These are phyloP conservation scores for Cyprinodon tularosa DNA, from an alignment of 2,113 vertebrate species.

Conservation along the genomic window DNA sequence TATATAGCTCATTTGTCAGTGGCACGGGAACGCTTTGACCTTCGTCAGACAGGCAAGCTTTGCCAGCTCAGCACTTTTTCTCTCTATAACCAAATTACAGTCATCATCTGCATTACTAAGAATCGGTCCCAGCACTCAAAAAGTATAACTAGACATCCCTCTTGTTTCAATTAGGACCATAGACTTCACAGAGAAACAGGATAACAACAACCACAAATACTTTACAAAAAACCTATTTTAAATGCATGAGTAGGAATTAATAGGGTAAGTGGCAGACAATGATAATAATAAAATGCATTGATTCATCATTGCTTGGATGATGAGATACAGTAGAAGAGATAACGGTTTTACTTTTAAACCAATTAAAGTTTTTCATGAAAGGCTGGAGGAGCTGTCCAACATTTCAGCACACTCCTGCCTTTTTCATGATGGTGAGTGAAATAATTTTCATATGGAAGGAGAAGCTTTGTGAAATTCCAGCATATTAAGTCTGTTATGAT, in stretches of 20 bases:
- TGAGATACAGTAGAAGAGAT: background rate
- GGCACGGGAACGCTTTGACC: constrained; percentile 59
- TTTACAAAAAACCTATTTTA: background rate
- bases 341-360: background rate
- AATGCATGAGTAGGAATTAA: background rate
- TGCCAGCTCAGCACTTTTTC: constrained; percentile 65
- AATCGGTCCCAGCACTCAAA: constrained; percentile 13
- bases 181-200: background rate
- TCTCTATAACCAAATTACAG: constrained; percentile 51
- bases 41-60: constrained; percentile 56
- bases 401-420: background rate
- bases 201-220: background rate
- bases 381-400: too few species aligned
- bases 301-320: background rate
- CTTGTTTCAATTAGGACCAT: background rate
- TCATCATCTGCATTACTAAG: constrained; percentile 58
- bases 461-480: background rate
- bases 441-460: background rate
- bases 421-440: background rate
- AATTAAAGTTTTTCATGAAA: background rate
- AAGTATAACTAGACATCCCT: background rate
- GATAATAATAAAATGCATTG: too few species aligned
- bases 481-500: background rate
- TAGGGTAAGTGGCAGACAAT: background rate
- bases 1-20: constrained; percentile 67